A percentile compares a stretch with the other conserved stretches of the same genome.
These are phyloP conservation scores for Drosophila melanosoma DNA, from an alignment of 2,888 invertebrate genomes.

Conservation along the genomic window DNA sequence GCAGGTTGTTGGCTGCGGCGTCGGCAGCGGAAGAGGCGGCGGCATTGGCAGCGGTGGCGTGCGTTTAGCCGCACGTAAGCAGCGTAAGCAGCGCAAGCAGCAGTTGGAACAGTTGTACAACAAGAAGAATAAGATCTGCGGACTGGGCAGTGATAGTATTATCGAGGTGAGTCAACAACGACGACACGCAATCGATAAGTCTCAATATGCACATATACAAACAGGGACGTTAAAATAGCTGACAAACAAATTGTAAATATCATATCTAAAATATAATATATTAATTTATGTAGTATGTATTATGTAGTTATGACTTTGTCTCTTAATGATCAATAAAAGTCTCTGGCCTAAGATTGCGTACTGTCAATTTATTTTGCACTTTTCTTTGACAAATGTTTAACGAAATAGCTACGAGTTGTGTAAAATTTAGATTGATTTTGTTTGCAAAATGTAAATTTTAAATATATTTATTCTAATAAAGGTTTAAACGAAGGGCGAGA, in stretches of 20 bases:
- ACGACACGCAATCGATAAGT: conserved; percentile 23
- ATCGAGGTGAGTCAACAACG: conserved; percentile 80
- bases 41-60: conserved; percentile 63
- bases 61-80: conserved; percentile 62
- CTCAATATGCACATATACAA: not conserved
- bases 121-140: conserved; percentile 72
- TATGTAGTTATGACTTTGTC: not conserved
- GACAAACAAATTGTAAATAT: not conserved
- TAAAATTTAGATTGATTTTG: not conserved
- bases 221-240: not conserved
- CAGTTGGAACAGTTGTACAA: conserved; percentile 79
- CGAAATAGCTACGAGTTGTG: not conserved
- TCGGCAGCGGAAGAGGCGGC: conserved; percentile 60
- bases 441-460: not conserved
- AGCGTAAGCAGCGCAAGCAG: conserved; percentile 60
- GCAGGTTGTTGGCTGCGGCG: conserved; percentile 52
- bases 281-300: not conserved
- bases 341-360: not conserved
- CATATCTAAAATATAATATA: not conserved
- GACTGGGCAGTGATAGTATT: conserved; percentile 81
- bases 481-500: not conserved
- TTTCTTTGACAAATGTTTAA: not conserved
- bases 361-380: not conserved
- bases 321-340: not conserved
- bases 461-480: not conserved